These are phyloP conservation scores for Mola mola DNA, from an alignment of 2,113 vertebrate species.

Conservation along the genomic window DNA sequence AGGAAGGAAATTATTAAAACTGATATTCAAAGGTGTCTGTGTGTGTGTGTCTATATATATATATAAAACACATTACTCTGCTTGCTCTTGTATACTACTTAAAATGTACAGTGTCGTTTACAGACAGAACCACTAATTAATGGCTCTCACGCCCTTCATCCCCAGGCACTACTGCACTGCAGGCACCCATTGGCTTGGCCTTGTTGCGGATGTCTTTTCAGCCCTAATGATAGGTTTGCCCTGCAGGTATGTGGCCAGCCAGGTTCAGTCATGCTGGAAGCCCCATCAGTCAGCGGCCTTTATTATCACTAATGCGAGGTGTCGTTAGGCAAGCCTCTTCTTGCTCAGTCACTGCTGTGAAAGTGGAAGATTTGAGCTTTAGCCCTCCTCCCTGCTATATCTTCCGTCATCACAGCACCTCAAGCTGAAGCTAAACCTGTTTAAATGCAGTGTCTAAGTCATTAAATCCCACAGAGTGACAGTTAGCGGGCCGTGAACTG, in stretches of 20 bases:
- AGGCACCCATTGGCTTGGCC: slow-evolving; percentile 28
- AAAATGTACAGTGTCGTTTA: slow-evolving; percentile 3
- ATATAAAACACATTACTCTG: too few species aligned
- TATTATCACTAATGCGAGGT: slow-evolving; percentile 45
- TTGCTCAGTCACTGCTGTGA: slow-evolving; percentile 24
- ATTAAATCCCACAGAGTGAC: slow-evolving; percentile 43
- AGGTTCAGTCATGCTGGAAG: slow-evolving; percentile 69
- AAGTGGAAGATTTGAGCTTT: slow-evolving; percentile 40
- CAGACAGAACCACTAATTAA: slow-evolving; percentile 19
- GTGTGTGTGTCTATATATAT: too few species aligned
- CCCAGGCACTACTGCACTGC: neutral
- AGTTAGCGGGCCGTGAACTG: slow-evolving; percentile 39
- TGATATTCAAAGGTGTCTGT: too few species aligned
- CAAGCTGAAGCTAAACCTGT: slow-evolving; percentile 24
- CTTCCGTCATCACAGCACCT: slow-evolving; percentile 13
- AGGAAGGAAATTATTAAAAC: too few species aligned
- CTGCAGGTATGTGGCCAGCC: slow-evolving; percentile 71
- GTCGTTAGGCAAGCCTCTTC: slow-evolving; percentile 63
- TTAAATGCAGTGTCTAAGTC: slow-evolving; percentile 36
- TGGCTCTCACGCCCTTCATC: too few species aligned
- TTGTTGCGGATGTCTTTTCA: slow-evolving; percentile 50
- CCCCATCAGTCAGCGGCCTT: slow-evolving; percentile 57
- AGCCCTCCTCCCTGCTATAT: neutral
- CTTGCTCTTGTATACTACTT: neutral
- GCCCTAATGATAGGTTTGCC: slow-evolving; percentile 65